phyloP scores from a whole-genome alignment of 1,140 invertebrate genomes.

The Muscidifurax raptorellus region DNA sequence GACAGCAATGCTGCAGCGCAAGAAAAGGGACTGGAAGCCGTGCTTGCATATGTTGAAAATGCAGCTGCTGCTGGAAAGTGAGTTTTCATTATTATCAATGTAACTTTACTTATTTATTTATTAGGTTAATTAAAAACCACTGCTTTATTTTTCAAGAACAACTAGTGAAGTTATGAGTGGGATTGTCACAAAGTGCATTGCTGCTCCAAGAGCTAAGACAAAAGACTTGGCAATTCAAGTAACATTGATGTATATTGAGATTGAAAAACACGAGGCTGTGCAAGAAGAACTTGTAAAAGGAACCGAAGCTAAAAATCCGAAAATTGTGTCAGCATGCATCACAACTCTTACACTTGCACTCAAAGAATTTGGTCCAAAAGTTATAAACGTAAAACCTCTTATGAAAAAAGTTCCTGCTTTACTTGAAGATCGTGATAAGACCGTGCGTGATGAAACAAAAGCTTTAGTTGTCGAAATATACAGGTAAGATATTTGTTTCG shows the following conservation, averaged over 20 bases:
- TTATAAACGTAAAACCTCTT: constrained; percentile 91
- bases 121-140: not conserved
- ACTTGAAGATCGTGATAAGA: constrained; percentile 94
- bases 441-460: constrained; percentile 94
- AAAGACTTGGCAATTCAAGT: constrained; percentile 94
- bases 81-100: constrained; percentile 60
- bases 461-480: constrained; percentile 93
- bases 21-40: constrained; percentile 96
- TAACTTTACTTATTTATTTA: not conserved
- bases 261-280: constrained; percentile 94
- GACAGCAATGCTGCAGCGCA: constrained; percentile 97
- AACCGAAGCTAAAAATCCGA: constrained; percentile 96
- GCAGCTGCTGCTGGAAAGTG: constrained; percentile 87
- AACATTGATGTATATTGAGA: constrained; percentile 95
- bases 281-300: constrained; percentile 95
- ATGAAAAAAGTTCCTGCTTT: constrained; percentile 91
- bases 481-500: constrained; percentile 72
- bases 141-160: constrained; percentile 79
- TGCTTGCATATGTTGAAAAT: constrained; percentile 93
- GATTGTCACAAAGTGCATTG: constrained; percentile 94
- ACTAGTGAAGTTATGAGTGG: constrained; percentile 92
- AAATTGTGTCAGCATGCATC: constrained; percentile 93
- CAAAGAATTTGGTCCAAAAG: constrained; percentile 93
- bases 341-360: constrained; percentile 84
- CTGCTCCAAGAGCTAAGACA: constrained; percentile 92